Conservation (phyloP, 2,113 vertebrate species). For the Stigmatopora nigra region DNA sequence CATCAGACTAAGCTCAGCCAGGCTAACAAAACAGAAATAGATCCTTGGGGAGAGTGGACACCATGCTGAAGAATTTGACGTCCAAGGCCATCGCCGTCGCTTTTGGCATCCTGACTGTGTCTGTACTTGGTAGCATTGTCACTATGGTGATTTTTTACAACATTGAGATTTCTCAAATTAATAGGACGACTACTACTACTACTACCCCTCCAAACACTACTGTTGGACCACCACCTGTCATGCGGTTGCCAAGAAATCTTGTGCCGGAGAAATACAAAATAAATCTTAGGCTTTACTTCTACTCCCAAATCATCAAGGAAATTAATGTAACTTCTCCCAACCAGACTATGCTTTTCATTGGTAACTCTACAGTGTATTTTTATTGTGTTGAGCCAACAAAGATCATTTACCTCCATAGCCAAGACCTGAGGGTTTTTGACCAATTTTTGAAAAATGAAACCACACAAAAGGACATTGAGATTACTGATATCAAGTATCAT, state of each 20-base stretch:
- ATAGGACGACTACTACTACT: rapidly evolving
- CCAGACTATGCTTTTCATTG: slow-evolving; percentile 65
- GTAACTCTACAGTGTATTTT: slow-evolving; percentile 58
- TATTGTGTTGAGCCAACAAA: slow-evolving; percentile 56
- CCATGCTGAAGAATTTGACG: slow-evolving; percentile 73
- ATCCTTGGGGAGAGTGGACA: slow-evolving; percentile 5
- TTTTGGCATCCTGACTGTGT: slow-evolving; percentile 61
- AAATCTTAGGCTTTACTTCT: slow-evolving; percentile 68
- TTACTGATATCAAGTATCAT: not conserved
- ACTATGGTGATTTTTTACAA: slow-evolving; percentile 71
- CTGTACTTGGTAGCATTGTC: slow-evolving; percentile 66
- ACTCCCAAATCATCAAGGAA: not conserved
- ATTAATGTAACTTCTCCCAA: slow-evolving; percentile 34
- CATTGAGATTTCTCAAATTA: slow-evolving; percentile 42
- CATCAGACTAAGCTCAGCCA: slow-evolving; percentile 9
- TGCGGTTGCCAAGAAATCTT: slow-evolving; percentile 70
- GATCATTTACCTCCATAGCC: slow-evolving; percentile 80
- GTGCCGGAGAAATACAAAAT: slow-evolving; percentile 71
- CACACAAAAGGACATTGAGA: rapidly evolving
- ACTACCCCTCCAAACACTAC: rapidly evolving
- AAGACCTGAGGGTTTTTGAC: slow-evolving; percentile 54
- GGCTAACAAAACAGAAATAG: not conserved
- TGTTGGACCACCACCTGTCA: not conserved
- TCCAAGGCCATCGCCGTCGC: slow-evolving; percentile 69
- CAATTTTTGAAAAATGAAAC: slow-evolving; percentile 9